Percentiles rank a stretch among this genome's conserved stretches.
Conservation (phyloP, 2,888 invertebrate species). For the Tillus elongatus region DNA sequence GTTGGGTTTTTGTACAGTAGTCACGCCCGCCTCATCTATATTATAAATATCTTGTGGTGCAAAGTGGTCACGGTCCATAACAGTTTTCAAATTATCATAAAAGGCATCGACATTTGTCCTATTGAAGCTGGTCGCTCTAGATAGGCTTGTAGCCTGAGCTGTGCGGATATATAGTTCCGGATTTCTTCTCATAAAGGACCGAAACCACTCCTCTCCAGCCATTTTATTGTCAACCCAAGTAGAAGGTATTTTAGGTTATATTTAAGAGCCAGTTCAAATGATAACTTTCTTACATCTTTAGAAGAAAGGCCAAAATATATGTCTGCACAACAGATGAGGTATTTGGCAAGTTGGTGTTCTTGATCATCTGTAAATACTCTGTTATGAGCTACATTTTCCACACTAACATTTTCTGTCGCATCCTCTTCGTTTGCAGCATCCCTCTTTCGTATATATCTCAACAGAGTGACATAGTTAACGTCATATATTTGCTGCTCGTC, state of each 20-base stretch:
- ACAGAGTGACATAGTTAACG: slow-evolving; percentile 16
- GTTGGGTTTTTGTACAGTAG: slow-evolving; percentile 35
- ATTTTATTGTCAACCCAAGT: slow-evolving; percentile 23
- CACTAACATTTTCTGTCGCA: slow-evolving; percentile 8
- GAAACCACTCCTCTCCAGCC: slow-evolving; percentile 24
- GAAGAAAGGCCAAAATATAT: too few relatives aligned
- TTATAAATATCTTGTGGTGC: too few relatives aligned
- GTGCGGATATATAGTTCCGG: slow-evolving; percentile 19
- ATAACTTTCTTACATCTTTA: too few relatives aligned
- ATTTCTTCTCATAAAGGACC: slow-evolving; percentile 22
- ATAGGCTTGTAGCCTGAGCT: slow-evolving; percentile 23
- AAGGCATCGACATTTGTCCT: too few relatives aligned
- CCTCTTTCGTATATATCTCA: slow-evolving; percentile 15
- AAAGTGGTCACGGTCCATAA: slow-evolving; percentile 25
- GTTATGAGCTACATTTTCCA: slow-evolving; percentile 17
- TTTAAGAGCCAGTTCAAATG: slow-evolving; percentile 19
- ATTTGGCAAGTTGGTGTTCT: slow-evolving; percentile 9
- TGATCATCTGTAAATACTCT: slow-evolving; percentile 12
- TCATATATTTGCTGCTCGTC: slow-evolving; percentile 14
- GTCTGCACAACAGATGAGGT: too few relatives aligned
- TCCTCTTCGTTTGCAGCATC: slow-evolving; percentile 11
- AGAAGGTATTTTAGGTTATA: slow-evolving; percentile 19
- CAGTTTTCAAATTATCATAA: slow-evolving; percentile 24
- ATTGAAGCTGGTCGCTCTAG: too few relatives aligned
- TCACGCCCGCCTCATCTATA: too few relatives aligned